These are phyloP conservation scores for Drosophila glabriapex DNA, from an alignment of 2,888 invertebrate genomes.

Conservation along the genomic window DNA sequence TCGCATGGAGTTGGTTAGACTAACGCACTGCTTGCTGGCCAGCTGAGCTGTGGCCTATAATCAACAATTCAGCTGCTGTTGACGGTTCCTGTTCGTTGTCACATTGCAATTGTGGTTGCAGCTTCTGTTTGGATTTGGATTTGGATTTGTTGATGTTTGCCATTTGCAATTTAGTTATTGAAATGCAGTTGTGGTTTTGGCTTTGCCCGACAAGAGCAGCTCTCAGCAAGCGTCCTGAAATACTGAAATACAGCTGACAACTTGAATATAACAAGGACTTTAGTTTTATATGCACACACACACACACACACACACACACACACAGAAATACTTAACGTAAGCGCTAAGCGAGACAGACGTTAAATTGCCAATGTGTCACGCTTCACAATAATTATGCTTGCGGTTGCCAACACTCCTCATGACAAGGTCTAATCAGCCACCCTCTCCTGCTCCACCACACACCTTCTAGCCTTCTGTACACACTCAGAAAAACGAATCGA, in stretches of 20 bases:
- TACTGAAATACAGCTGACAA: conserved; percentile 16
- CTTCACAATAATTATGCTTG: conserved; percentile 17
- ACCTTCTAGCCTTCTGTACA: not conserved
- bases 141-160: not conserved
- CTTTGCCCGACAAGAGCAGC: conserved; percentile 2
- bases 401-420: conserved; percentile 15
- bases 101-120: not conserved
- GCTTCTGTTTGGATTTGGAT: not conserved
- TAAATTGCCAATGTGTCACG: conserved; percentile 62
- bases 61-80: not conserved
- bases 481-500: not conserved
- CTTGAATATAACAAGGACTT: conserved; percentile 1
- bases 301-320: not conserved
- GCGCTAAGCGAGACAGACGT: conserved; percentile 59
- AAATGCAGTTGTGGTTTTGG: conserved; percentile 18
- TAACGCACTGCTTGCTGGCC: not conserved
- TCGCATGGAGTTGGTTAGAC: no score
- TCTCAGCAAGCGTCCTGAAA: not conserved
- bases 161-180: conserved; percentile 4
- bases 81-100: not conserved
- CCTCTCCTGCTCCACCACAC: not conserved
- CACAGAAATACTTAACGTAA: not conserved
- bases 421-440: not conserved
- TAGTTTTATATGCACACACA: not conserved
- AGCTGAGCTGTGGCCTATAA: conserved; percentile 18